Evolutionary conservation across 2,888 invertebrate species (phyloP).

Genomic region (Caenorhabditis afra): DNA sequence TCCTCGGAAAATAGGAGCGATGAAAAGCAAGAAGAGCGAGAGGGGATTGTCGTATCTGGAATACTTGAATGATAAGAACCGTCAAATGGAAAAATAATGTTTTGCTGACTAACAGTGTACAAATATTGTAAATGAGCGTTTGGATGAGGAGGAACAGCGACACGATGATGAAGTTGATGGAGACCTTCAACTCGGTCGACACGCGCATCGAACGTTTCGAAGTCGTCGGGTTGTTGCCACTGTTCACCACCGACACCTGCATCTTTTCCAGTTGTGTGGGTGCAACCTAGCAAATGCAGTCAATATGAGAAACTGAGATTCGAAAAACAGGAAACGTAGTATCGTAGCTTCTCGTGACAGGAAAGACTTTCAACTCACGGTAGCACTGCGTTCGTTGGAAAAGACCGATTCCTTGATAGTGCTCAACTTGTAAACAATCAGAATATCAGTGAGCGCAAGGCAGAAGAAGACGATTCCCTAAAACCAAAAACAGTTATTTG

Average conservation of each 20-base stretch:
- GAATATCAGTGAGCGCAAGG: constrained; percentile 46
- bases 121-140: constrained; percentile 60
- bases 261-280: constrained; percentile 38
- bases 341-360: constrained; percentile 7
- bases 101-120: constrained; percentile 54
- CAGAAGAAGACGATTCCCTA: constrained; percentile 55
- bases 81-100: constrained; percentile 18
- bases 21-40: constrained; percentile 51
- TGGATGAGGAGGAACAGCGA: constrained; percentile 53
- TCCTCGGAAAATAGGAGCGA: constrained; percentile 60
- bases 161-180: constrained; percentile 60
- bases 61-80: constrained; percentile 38
- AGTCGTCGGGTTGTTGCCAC: constrained; percentile 23
- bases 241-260: constrained; percentile 56
- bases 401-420: constrained; percentile 46
- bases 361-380: constrained; percentile 31
- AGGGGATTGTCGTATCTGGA: constrained; percentile 49
- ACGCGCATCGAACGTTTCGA: constrained; percentile 18
- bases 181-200: constrained; percentile 57
- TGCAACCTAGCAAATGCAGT: constrained; percentile 37
- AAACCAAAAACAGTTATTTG: not conserved
- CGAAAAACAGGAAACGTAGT: constrained; percentile 19
- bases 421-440: constrained; percentile 59
- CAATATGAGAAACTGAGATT: not conserved
- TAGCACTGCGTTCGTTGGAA: constrained; percentile 37